Conservation (phyloP, 1,140 invertebrate genomes). For the Platyura marginata region DNA sequence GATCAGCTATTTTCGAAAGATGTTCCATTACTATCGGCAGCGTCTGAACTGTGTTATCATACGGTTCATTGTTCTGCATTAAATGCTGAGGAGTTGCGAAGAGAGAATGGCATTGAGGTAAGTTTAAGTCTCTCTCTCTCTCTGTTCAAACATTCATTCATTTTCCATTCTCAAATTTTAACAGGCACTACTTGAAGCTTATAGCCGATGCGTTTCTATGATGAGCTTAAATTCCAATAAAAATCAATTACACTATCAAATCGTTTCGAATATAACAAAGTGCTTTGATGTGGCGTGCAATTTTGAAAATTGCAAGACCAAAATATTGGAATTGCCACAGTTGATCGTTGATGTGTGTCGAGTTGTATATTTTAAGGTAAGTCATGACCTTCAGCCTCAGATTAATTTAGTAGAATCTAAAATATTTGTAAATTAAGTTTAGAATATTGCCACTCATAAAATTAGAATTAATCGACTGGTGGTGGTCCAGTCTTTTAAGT, state of each 20-base stretch:
- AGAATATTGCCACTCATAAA: too few species aligned
- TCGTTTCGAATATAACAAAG: slow-evolving; percentile 77
- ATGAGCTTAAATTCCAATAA: slow-evolving; percentile 59
- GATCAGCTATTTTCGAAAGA: slow-evolving; percentile 83
- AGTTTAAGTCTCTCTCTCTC: slow-evolving; percentile 3
- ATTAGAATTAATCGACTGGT: too few species aligned
- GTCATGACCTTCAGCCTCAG: slow-evolving; percentile 1
- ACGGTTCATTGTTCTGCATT: slow-evolving; percentile 92
- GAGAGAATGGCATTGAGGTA: slow-evolving; percentile 83
- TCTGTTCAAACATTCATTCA: background rate
- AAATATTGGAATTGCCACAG: slow-evolving; percentile 69
- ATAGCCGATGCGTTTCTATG: slow-evolving; percentile 79
- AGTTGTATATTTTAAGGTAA: slow-evolving; percentile 77
- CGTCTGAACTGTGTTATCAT: slow-evolving; percentile 88
- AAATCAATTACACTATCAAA: slow-evolving; percentile 72
- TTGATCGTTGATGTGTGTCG: slow-evolving; percentile 77
- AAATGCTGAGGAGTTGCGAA: slow-evolving; percentile 90
- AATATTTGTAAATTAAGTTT: too few species aligned
- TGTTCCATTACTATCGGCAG: slow-evolving; percentile 69
- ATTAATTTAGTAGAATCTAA: background rate
- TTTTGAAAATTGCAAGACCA: slow-evolving; percentile 77
- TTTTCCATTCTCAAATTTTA: too few species aligned
- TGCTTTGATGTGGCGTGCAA: slow-evolving; percentile 91
- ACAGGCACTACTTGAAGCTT: slow-evolving; percentile 67
- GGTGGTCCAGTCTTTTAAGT: too few species aligned